A percentile compares a stretch with the other conserved stretches of the same genome.
Conservation (phyloP, 1,140 invertebrate genomes). For the Galleria mellonella region DNA sequence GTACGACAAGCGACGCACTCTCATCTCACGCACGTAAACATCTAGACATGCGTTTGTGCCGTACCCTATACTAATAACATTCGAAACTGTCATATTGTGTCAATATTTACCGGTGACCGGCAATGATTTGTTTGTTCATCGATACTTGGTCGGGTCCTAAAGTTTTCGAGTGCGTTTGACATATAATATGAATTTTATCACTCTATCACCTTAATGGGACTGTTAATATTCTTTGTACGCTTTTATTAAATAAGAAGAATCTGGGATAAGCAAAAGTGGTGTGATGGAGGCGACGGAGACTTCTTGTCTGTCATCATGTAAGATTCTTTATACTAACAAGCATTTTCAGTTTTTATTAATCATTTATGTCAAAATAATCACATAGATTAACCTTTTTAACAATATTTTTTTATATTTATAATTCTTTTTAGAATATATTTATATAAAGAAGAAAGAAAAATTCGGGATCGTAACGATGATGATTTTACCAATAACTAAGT, state of each 20-base stretch:
- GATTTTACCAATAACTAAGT: too few species aligned
- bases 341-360: too few species aligned
- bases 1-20: conserved; percentile 16
- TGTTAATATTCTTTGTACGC: conserved; percentile 3
- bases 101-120: conserved; percentile 39
- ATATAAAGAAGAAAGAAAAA: too few species aligned
- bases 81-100: conserved; percentile 18
- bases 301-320: conserved; percentile 29
- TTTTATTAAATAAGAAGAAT: neutral
- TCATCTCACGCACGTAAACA: conserved; percentile 34
- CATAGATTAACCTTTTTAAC: too few species aligned
- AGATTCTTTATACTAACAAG: too few species aligned
- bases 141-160: conserved; percentile 11
- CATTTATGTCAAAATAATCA: too few species aligned
- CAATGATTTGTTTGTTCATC: conserved; percentile 27
- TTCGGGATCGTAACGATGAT: too few species aligned
- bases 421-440: too few species aligned
- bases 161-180: conserved; percentile 2
- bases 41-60: conserved; percentile 22
- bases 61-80: conserved; percentile 12
- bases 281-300: conserved; percentile 14
- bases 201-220: neutral
- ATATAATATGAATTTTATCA: neutral
- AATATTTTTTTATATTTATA: too few species aligned
- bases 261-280: neutral